Base-by-base conservation (phyloP, 2,113 vertebrate species). In the Collichthys lucidus region DNA sequence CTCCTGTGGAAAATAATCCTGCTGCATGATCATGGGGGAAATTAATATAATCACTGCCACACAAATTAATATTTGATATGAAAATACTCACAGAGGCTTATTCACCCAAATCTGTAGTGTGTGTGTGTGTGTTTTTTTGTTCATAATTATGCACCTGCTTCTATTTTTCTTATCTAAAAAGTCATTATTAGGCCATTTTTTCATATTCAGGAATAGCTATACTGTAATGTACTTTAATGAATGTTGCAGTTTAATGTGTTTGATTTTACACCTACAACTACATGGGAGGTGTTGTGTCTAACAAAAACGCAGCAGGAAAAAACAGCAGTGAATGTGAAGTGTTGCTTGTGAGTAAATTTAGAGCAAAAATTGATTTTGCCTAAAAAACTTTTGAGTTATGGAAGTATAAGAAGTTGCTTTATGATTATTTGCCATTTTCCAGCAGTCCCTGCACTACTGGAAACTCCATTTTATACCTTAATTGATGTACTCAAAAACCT, bases 401-500 rank as follows among this genome's bases (percentile, higher is more conserved):
- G 65, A 67, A 73, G 78, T 46, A 49, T 74, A 66, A 80, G 61
- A 69, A 56, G 74, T 74, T 55, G 59, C 67, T 63, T 29, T 75
- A 64, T 10, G 15, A 86, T 85, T 79, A 81, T 82, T 89, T 83
- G 89, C 72, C 57, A 79, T 84, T 59, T 60, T 46, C 22, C 72
- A 81, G 72, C 29, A 80, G 70, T 74, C 89, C 17, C 31, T 55
- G 46, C 76, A 57, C 50, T 79, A 53, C 61, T 20, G 74, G 74
- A 85, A 91, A 80, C 62, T 76, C 68, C 46, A 82, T 86, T 86
- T 75, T 89, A 88, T 70, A 78, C 72, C 49, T 74, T 79, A 86
- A 91, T 86, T 88, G 77, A 86, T 92, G 76, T 77, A 85, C 80
- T 92, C 80, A 76, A 85, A 92, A 91, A 84, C 77, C 83, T 87